Conservation (phyloP, 1,140 invertebrate genomes). For the Calycopis cecrops region DNA sequence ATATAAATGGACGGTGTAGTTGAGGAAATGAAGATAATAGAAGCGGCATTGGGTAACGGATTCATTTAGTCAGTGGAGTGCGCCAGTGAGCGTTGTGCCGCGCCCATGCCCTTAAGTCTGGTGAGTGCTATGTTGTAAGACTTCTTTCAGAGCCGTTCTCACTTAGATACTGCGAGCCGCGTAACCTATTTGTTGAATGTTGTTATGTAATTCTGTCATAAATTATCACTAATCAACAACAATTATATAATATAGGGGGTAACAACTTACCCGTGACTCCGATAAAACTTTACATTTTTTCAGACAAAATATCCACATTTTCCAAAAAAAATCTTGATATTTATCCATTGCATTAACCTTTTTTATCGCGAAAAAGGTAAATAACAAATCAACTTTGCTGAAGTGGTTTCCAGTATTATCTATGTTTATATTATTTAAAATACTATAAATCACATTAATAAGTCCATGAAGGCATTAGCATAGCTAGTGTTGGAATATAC, state of each 20-base stretch:
- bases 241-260: conserved; percentile 1
- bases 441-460: no score
- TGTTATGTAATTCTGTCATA: conserved; percentile 1
- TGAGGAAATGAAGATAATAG: conserved; percentile 48
- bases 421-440: no score
- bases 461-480: no score
- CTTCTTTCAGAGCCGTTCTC: conserved; percentile 58
- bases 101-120: conserved; percentile 67
- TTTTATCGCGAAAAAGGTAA: no score
- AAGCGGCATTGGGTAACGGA: conserved; percentile 55
- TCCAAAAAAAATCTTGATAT: no score
- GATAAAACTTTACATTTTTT: no score
- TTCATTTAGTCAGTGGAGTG: conserved; percentile 65
- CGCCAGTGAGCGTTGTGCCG: conserved; percentile 56
- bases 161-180: conserved; percentile 27
- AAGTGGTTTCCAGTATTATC: no score
- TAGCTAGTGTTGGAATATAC: no score
- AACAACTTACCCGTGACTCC: no score
- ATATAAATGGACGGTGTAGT: conserved; percentile 48
- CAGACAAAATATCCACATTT: no score
- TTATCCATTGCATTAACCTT: no score
- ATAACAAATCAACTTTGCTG: no score
- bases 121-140: conserved; percentile 69
- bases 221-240: conserved; percentile 4
- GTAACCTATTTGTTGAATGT: conserved; percentile 20